Evolutionary conservation across 2,113 vertebrate genomes (phyloP).

Genomic region (Gallinago paraguaiae): DNA sequence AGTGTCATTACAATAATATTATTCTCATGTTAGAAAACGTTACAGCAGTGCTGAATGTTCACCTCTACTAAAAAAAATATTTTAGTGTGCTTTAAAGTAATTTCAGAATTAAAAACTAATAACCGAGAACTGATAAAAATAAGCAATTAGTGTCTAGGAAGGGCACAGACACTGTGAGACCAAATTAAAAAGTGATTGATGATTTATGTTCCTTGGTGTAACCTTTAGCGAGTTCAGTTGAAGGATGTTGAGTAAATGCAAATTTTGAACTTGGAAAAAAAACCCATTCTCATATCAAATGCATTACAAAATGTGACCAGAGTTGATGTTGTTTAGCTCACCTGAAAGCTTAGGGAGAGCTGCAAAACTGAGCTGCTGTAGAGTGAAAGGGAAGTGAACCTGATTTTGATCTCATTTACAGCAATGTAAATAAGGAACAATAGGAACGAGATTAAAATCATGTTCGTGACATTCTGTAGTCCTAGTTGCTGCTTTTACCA

Average conservation of each 20-base stretch:
- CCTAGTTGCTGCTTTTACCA: neutral
- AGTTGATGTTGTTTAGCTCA: neutral
- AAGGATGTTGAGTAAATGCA: neutral
- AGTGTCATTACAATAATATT: neutral
- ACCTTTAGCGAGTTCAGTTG: neutral
- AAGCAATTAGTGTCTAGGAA: neutral
- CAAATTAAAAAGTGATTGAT: neutral
- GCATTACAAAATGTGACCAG: neutral
- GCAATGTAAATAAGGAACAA: neutral
- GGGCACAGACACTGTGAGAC: neutral
- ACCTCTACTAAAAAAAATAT: neutral
- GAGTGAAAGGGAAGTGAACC: neutral
- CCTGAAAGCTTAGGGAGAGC: neutral
- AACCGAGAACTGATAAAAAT: neutral
- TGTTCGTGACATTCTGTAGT: neutral
- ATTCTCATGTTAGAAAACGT: neutral
- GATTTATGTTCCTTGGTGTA: neutral
- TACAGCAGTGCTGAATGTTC: neutral
- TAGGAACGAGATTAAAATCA: neutral
- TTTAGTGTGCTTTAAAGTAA: neutral
- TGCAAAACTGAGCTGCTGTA: neutral
- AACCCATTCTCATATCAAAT: neutral
- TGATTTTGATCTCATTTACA: neutral
- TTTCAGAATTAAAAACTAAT: constrained; percentile 19
- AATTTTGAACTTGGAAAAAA: neutral